Evolutionary conservation across 2,888 invertebrate species (phyloP).

Genomic region (Craniophora ligustri): DNA sequence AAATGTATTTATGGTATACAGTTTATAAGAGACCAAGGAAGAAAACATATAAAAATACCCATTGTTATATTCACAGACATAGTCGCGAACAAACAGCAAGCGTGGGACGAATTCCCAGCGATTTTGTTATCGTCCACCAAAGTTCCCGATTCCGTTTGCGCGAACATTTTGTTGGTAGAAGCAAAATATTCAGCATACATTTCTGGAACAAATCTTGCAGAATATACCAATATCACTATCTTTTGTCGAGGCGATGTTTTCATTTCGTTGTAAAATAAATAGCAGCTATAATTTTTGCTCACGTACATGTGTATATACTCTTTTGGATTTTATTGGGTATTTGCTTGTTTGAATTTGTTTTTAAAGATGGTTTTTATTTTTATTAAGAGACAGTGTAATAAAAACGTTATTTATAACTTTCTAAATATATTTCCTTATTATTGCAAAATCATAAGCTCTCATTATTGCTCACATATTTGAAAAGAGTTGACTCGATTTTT

Average conservation of each 20-base stretch:
- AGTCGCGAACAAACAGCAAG: slow-evolving; percentile 27
- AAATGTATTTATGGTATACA: background rate
- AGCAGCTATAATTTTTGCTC: slow-evolving; percentile 31
- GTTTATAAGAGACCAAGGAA: slow-evolving; percentile 12
- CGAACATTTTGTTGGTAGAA: slow-evolving; percentile 38
- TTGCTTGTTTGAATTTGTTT: background rate
- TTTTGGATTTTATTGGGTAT: slow-evolving; percentile 2
- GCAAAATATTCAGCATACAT: slow-evolving; percentile 40
- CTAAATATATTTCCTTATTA: too few species aligned
- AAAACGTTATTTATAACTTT: too few species aligned
- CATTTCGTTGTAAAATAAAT: slow-evolving; percentile 44
- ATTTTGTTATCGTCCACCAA: slow-evolving; percentile 46
- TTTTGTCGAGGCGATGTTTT: slow-evolving; percentile 41
- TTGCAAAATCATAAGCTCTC: too few species aligned
- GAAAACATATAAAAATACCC: slow-evolving; percentile 20
- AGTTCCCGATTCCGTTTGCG: slow-evolving; percentile 39
- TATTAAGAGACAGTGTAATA: background rate
- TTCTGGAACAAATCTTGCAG: slow-evolving; percentile 41
- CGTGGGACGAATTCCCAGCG: slow-evolving; percentile 32
- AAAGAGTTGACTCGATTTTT: too few species aligned
- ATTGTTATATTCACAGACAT: slow-evolving; percentile 17
- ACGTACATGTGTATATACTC: slow-evolving; percentile 23
- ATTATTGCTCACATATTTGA: too few species aligned
- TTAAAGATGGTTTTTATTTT: background rate
- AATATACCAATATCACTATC: slow-evolving; percentile 31